Percentiles rank a stretch among this genome's conserved stretches.
Evolutionary conservation across 2,888 invertebrate genomes (phyloP).

Genomic region (Chrysolina oricalcia): DNA sequence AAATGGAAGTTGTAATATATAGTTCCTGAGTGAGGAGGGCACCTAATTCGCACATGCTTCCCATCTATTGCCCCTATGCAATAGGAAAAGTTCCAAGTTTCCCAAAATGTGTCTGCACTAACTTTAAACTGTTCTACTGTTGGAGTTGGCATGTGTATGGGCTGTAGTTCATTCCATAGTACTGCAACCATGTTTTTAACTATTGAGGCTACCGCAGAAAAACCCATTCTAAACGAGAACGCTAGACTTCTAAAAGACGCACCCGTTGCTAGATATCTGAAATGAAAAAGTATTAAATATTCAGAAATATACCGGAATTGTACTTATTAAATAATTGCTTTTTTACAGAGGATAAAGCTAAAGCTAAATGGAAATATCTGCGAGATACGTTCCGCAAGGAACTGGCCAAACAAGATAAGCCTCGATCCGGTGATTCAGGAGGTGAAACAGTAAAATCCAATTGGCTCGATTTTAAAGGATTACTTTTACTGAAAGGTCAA

Average conservation of each 20-base stretch:
- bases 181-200: not conserved
- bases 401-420: not conserved
- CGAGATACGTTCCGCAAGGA: not conserved
- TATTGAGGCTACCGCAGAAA: not conserved
- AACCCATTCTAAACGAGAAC: slow-evolving; percentile 28
- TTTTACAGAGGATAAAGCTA: not conserved
- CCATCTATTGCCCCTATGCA: slow-evolving; percentile 10
- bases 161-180: not conserved
- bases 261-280: slow-evolving; percentile 12
- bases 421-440: not conserved
- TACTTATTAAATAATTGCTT: not conserved
- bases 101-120: not conserved
- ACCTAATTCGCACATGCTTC: not conserved
- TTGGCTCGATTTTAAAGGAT: not conserved
- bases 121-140: not conserved
- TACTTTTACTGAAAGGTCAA: not conserved
- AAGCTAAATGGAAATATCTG: not conserved
- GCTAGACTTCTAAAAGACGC: not conserved
- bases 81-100: not conserved
- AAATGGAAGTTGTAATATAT: slow-evolving; percentile 45
- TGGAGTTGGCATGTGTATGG: not conserved
- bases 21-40: slow-evolving; percentile 40
- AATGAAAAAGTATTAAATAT: not conserved
- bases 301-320: too few relatives aligned
- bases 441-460: not conserved